Percentiles rank a stretch among this genome's conserved stretches.
Conservation (phyloP, 1,140 invertebrate species). For the Sipha flava region DNA sequence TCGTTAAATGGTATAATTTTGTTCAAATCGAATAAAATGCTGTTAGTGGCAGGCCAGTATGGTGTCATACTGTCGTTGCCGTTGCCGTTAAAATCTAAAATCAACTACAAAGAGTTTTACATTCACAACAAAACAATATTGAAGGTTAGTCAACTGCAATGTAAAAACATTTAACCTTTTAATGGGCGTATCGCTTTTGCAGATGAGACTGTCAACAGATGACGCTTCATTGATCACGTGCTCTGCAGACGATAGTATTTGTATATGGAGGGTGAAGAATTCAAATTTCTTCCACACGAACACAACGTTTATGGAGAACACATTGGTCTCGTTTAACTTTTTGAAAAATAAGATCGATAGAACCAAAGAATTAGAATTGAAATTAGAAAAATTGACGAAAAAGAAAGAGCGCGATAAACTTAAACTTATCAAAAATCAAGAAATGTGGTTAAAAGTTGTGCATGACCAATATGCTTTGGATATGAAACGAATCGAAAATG, state of each 20-base stretch:
- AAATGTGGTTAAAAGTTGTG: no score
- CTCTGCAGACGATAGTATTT: neutral
- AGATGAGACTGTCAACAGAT: neutral
- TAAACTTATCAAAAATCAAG: no score
- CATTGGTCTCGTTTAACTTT: neutral
- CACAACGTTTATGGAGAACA: neutral
- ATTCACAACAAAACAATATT: neutral
- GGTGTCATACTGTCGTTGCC: neutral
- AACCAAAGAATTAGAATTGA: no score
- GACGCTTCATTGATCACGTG: neutral
- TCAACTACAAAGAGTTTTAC: neutral
- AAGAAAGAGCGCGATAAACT: no score
- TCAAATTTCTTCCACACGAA: neutral
- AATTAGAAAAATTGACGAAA: no score
- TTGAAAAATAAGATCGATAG: no score
- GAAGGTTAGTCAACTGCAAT: neutral
- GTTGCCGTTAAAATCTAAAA: neutral
- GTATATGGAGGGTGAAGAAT: neutral
- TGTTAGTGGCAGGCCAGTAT: neutral
- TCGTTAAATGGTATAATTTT: neutral
- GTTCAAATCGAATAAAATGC: neutral
- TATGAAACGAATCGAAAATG: no score
- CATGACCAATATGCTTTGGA: no score
- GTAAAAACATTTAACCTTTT: no score
- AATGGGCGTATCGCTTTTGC: no score